Percentiles rank a stretch among this genome's conserved stretches.
These are phyloP conservation scores for Aspidapion aeneum DNA, from an alignment of 2,888 invertebrate species.

Conservation along the genomic window DNA sequence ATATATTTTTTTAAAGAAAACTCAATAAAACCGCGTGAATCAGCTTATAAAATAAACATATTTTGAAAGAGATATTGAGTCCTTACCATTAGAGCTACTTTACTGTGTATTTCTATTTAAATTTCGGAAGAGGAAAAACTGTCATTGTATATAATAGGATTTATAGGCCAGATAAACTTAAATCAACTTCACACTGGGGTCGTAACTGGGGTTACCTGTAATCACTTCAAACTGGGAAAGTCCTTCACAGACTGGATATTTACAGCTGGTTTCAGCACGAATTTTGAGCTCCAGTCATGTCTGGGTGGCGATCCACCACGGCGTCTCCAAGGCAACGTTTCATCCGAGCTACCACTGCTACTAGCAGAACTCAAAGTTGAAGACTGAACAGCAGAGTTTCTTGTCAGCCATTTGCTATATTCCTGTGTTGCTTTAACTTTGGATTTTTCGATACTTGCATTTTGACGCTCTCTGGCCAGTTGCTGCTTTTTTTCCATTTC, in stretches of 20 bases:
- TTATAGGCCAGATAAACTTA: too few relatives aligned
- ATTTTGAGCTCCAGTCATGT: slow-evolving; percentile 4
- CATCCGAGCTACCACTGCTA: background rate
- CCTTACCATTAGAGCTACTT: too few relatives aligned
- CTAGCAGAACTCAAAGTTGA: background rate
- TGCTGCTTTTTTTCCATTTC: background rate
- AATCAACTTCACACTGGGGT: too few relatives aligned
- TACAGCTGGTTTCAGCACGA: background rate
- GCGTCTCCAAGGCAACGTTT: slow-evolving; percentile 6
- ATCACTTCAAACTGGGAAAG: background rate
- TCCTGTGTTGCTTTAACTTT: too few relatives aligned
- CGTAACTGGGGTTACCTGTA: too few relatives aligned
- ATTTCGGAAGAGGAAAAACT: too few relatives aligned
- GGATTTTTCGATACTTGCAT: background rate
- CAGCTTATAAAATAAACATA: too few relatives aligned
- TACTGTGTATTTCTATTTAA: too few relatives aligned
- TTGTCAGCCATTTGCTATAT: background rate
- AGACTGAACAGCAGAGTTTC: background rate
- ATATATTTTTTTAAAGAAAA: too few relatives aligned
- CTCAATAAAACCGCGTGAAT: too few relatives aligned
- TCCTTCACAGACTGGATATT: slow-evolving; percentile 3
- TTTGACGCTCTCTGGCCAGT: background rate
- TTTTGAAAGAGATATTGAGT: too few relatives aligned
- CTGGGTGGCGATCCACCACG: slow-evolving; percentile 10
- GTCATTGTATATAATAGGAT: too few relatives aligned